Evolutionary conservation across 2,113 vertebrate genomes (phyloP).

Genomic region (Vulpes ferrilata): DNA sequence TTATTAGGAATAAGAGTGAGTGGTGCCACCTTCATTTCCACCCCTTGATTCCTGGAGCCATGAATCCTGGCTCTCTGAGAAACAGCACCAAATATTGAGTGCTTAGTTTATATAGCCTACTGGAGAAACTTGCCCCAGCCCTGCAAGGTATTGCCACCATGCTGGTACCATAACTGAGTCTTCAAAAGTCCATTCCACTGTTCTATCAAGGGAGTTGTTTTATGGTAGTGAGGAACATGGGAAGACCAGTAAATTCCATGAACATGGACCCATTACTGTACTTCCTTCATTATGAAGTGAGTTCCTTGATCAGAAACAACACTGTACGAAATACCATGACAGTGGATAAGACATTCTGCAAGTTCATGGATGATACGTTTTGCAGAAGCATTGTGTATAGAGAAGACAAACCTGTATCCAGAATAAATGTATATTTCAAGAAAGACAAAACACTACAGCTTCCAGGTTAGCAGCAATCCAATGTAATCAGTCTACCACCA

Average conservation of each 20-base stretch:
- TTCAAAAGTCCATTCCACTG: background rate
- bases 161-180: background rate
- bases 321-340: background rate
- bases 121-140: background rate
- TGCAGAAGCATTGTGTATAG: background rate
- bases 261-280: background rate
- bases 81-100: background rate
- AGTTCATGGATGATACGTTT: background rate
- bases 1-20: background rate
- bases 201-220: background rate
- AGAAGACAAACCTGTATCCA: background rate
- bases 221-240: background rate
- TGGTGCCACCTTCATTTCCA: background rate
- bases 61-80: background rate
- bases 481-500: background rate
- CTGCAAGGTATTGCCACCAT: background rate
- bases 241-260: background rate
- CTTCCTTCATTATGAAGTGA: background rate
- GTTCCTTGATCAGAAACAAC: background rate
- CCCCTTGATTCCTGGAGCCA: background rate
- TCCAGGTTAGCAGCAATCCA: background rate
- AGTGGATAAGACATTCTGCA: background rate
- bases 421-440: background rate
- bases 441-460: background rate
- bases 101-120: background rate